phyloP scores from a whole-genome alignment of 2,797 vertebrate species.

The Leuciscus waleckii region DNA sequence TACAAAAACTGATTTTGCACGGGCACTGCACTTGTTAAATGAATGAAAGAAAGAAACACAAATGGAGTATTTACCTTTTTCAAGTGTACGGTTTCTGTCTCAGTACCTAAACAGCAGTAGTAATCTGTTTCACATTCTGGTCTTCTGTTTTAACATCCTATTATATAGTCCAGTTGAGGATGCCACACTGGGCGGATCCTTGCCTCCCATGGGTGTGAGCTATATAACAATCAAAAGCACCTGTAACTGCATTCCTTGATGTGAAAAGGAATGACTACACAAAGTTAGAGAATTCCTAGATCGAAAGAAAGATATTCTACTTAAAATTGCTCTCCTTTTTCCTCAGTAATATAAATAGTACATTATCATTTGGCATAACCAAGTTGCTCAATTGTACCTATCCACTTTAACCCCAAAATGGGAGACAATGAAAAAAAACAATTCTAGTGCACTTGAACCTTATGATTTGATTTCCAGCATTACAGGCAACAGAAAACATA shows the following conservation, averaged over 20 bases:
- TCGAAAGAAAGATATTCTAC: background rate
- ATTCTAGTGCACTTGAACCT: too few relatives aligned
- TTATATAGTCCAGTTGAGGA: background rate
- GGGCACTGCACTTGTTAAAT: background rate
- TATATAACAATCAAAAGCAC: background rate
- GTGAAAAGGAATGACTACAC: too few relatives aligned
- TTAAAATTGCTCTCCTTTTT: background rate
- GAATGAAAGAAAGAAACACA: background rate
- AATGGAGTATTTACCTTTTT: conserved; percentile 2
- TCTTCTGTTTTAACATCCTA: too few relatives aligned
- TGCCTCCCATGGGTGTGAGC: background rate
- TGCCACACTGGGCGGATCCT: background rate
- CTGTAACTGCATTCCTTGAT: background rate
- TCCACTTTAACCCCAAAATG: too few relatives aligned
- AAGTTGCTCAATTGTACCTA: too few relatives aligned
- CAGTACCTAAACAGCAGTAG: too few relatives aligned
- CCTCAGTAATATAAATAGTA: background rate
- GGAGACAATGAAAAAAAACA: too few relatives aligned
- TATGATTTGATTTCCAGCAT: background rate
- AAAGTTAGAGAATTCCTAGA: conserved; percentile 8
- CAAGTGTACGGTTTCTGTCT: background rate
- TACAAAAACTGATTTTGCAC: too few relatives aligned
- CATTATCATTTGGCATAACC: too few relatives aligned
- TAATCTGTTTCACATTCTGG: background rate
- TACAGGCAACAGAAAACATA: background rate